Evolutionary conservation across 35 echinoderm and acorn worm species (phyloP).

Genomic region (Hemicentrotus pulcherrimus): DNA sequence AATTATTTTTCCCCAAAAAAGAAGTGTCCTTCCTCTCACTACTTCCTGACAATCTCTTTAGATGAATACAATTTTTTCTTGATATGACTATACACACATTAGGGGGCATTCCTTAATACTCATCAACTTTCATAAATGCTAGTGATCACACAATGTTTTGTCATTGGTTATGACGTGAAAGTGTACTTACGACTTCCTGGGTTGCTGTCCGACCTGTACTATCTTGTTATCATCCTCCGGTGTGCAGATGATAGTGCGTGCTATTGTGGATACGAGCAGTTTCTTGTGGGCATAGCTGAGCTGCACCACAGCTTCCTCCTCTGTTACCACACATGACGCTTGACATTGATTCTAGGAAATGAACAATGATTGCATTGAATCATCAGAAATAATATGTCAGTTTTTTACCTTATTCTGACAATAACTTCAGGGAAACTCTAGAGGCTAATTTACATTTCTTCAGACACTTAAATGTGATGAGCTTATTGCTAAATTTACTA

Average conservation of each 20-base stretch:
- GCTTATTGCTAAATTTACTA: too few species aligned
- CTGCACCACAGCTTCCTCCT: constrained; percentile 77
- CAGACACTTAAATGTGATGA: too few species aligned
- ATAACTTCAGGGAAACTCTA: too few species aligned
- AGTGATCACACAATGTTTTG: background rate
- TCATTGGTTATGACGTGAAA: background rate
- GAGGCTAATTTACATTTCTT: too few species aligned
- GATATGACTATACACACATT: too few species aligned
- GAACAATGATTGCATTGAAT: background rate
- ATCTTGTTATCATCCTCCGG: constrained; percentile 83
- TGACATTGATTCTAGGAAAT: constrained; percentile 63
- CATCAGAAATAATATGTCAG: background rate
- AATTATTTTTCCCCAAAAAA: too few species aligned
- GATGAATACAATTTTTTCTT: too few species aligned
- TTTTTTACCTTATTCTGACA: too few species aligned
- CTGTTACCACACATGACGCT: constrained; percentile 62
- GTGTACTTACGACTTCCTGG: constrained; percentile 87
- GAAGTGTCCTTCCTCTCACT: too few species aligned
- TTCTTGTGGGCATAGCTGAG: constrained; percentile 82
- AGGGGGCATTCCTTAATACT: too few species aligned
- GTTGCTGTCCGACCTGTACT: constrained; percentile 85
- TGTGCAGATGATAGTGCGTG: constrained; percentile 81
- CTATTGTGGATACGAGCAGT: constrained; percentile 75
- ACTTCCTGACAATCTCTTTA: too few species aligned
- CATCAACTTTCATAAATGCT: too few species aligned